Percentiles rank a stretch among this genome's conserved stretches.
phyloP scores from a whole-genome alignment of 2,113 vertebrate genomes.

The Apeltes quadracus region DNA sequence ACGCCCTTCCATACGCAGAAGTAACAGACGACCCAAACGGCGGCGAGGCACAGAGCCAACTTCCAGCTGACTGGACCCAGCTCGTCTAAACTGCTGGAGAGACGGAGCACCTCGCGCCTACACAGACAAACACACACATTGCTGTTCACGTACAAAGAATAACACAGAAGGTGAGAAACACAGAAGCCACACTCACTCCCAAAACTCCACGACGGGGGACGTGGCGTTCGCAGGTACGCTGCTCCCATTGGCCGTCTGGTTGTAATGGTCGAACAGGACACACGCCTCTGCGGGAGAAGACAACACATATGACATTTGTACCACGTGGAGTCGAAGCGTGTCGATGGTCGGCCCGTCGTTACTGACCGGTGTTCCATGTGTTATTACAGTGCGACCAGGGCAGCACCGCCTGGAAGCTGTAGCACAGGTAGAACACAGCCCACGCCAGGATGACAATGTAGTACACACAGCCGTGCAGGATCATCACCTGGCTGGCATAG shows the following conservation, averaged over 20 bases:
- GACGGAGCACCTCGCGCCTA: conserved; percentile 81
- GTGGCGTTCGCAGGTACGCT: conserved; percentile 77
- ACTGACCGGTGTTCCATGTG: conserved; percentile 89
- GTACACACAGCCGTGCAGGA: conserved; percentile 86
- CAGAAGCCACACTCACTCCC: conserved; percentile 87
- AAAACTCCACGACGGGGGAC: conserved; percentile 90
- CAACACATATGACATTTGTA: background rate
- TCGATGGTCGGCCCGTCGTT: too few relatives aligned
- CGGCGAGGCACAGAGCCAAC: conserved; percentile 79
- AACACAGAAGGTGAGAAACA: background rate
- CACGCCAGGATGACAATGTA: conserved; percentile 92
- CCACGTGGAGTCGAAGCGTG: background rate
- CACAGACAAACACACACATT: conserved; percentile 22
- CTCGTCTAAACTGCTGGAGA: conserved; percentile 83
- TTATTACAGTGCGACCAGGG: conserved; percentile 91
- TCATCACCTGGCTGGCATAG: conserved; percentile 89
- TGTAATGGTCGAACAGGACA: conserved; percentile 76
- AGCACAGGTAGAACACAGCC: conserved; percentile 88
- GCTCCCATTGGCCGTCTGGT: conserved; percentile 54
- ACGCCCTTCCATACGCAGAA: conserved; percentile 87
- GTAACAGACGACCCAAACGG: conserved; percentile 83
- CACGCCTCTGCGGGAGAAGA: conserved; percentile 79
- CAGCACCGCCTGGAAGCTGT: conserved; percentile 85
- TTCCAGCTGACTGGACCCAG: conserved; percentile 84
- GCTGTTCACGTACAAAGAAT: conserved; percentile 6